Conservation (phyloP, 2,797 vertebrate genomes). For the Limnodromus scolopaceus region DNA sequence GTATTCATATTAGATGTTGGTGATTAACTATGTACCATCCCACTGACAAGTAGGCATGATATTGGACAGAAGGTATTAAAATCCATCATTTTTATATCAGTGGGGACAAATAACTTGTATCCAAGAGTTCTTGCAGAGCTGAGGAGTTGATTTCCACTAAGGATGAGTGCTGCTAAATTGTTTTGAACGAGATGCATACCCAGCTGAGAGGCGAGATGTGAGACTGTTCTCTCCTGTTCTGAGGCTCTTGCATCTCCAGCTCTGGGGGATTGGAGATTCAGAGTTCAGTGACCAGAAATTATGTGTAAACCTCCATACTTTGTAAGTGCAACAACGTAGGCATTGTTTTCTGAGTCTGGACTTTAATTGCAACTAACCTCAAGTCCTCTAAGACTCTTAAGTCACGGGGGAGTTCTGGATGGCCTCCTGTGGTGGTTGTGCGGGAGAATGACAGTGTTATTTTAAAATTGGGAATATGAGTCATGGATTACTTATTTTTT, state of each 20-base stretch:
- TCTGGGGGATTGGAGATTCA: not conserved
- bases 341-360: not conserved
- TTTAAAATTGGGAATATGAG: not conserved
- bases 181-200: not conserved
- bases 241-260: not conserved
- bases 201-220: not conserved
- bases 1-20: slow-evolving; percentile 30
- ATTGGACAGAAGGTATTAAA: slow-evolving; percentile 54
- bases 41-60: slow-evolving; percentile 48
- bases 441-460: not conserved
- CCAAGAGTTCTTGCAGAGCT: not conserved
- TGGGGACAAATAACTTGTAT: slow-evolving; percentile 37
- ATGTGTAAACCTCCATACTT: not conserved
- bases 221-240: rapidly evolving
- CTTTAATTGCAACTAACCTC: not conserved
- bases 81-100: slow-evolving; percentile 51
- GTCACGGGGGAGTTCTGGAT: not conserved
- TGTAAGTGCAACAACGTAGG: too few species aligned
- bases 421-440: not conserved
- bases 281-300: not conserved
- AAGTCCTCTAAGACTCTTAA: not conserved
- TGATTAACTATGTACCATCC: slow-evolving; percentile 24
- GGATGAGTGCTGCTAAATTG: slow-evolving; percentile 29
- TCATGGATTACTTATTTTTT: not conserved
- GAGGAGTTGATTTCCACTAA: slow-evolving; percentile 32